Evolutionary conservation across 2,888 invertebrate genomes (phyloP).

Genomic region (Asteroscopus sphinx): DNA sequence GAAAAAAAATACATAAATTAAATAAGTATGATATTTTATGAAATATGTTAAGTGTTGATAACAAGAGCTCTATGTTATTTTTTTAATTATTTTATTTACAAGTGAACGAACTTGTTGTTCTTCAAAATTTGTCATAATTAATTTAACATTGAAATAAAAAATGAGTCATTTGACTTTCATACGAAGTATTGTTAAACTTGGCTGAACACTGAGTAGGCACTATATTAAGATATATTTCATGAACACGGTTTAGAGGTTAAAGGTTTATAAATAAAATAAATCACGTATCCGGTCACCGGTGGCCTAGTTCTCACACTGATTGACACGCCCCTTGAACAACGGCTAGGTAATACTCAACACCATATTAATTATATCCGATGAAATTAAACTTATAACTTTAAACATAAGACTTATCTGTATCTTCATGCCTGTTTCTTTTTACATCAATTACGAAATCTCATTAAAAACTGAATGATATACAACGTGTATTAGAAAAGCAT

Average conservation of each 20-base stretch:
- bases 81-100: background rate
- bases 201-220: constrained; percentile 5
- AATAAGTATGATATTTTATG: background rate
- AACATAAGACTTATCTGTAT: constrained; percentile 3
- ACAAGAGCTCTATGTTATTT: background rate
- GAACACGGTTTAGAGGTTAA: constrained; percentile 51
- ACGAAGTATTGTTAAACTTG: constrained; percentile 29
- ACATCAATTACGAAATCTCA: constrained; percentile 1
- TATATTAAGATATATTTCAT: constrained; percentile 32
- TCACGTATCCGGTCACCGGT: constrained; percentile 30
- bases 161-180: constrained; percentile 8
- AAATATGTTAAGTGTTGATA: background rate
- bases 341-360: constrained; percentile 5
- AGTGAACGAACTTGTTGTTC: too few species aligned
- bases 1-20: background rate
- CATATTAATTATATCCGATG: constrained; percentile 9
- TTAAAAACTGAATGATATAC: too few species aligned
- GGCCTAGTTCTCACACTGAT: constrained; percentile 40
- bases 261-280: constrained; percentile 30
- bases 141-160: constrained; percentile 35
- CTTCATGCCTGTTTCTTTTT: constrained; percentile 1
- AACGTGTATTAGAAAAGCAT: too few species aligned
- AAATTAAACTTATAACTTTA: constrained; percentile 6
- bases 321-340: constrained; percentile 22
- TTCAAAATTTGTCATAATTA: too few species aligned